phyloP scores from a whole-genome alignment of 1,140 invertebrate genomes.

The Nixonia krombeini region DNA sequence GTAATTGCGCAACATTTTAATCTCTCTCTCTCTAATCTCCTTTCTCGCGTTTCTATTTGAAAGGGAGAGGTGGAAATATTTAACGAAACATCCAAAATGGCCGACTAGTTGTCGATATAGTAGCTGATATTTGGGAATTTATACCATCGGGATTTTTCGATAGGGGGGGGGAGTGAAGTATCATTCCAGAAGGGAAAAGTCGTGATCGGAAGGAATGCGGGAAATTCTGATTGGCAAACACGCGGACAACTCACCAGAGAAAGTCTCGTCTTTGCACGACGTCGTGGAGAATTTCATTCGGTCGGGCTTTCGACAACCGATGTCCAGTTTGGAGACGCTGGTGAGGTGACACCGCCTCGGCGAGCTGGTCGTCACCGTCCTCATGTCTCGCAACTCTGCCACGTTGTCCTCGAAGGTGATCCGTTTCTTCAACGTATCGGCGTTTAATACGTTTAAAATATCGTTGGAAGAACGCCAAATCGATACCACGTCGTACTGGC shows the following conservation, averaged over 20 bases:
- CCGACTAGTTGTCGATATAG: too few species aligned
- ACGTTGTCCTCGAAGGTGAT: conserved; percentile 49
- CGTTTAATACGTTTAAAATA: conserved; percentile 24
- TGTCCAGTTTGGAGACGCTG: conserved; percentile 59
- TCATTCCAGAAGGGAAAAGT: too few species aligned
- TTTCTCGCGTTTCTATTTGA: too few species aligned
- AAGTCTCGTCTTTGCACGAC: conserved; percentile 61
- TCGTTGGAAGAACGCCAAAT: conserved; percentile 50
- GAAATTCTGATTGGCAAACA: too few species aligned
- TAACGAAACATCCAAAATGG: too few species aligned
- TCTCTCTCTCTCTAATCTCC: too few species aligned
- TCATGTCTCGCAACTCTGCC: conserved; percentile 53
- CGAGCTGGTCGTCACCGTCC: conserved; percentile 45
- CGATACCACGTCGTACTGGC: conserved; percentile 64
- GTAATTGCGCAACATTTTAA: too few species aligned
- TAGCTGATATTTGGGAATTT: too few species aligned
- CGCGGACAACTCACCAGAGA: conserved; percentile 56
- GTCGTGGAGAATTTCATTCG: conserved; percentile 64
- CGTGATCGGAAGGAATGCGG: too few species aligned
- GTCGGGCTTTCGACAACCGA: conserved; percentile 64
- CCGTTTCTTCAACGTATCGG: conserved; percentile 9
- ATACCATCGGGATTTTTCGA: too few species aligned
- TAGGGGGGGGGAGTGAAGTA: too few species aligned
- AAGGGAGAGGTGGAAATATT: too few species aligned
- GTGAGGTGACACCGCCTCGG: conserved; percentile 56